Evolutionary conservation across 2,888 invertebrate species (phyloP).

Genomic region (Ophioninae sp.): DNA sequence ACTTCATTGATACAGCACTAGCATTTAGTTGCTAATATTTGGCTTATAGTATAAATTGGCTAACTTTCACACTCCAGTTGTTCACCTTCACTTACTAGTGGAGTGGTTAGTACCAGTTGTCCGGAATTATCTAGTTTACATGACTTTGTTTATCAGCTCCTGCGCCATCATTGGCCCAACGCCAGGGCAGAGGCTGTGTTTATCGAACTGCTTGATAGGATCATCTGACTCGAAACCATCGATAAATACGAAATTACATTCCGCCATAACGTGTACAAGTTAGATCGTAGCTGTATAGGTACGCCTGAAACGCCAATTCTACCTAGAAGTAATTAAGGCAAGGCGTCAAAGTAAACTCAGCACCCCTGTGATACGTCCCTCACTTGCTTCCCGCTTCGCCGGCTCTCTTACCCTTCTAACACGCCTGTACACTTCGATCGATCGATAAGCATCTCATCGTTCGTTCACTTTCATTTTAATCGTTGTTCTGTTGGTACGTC

Average conservation of each 20-base stretch:
- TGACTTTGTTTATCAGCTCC: not conserved
- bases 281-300: not conserved
- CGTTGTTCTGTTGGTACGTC: not conserved
- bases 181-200: conserved; percentile 9
- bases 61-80: no score
- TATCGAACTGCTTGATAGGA: not conserved
- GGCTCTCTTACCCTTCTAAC: not conserved
- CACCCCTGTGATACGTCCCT: conserved; percentile 10
- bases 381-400: conserved; percentile 2
- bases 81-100: no score
- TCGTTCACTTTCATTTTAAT: conserved; percentile 3
- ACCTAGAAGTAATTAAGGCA: conserved; percentile 48
- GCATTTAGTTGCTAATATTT: no score
- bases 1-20: no score
- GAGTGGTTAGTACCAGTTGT: not conserved
- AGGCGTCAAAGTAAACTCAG: conserved; percentile 20
- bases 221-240: conserved; percentile 13
- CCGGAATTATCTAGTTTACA: not conserved
- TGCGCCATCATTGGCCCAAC: not conserved
- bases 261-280: not conserved
- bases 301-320: conserved; percentile 21
- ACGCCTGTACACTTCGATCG: conserved; percentile 12
- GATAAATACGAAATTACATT: not conserved
- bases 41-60: no score
- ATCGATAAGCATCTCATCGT: conserved; percentile 29